Evolutionary conservation across 2,113 vertebrate genomes (phyloP).

Genomic region (Dinomys branickii): DNA sequence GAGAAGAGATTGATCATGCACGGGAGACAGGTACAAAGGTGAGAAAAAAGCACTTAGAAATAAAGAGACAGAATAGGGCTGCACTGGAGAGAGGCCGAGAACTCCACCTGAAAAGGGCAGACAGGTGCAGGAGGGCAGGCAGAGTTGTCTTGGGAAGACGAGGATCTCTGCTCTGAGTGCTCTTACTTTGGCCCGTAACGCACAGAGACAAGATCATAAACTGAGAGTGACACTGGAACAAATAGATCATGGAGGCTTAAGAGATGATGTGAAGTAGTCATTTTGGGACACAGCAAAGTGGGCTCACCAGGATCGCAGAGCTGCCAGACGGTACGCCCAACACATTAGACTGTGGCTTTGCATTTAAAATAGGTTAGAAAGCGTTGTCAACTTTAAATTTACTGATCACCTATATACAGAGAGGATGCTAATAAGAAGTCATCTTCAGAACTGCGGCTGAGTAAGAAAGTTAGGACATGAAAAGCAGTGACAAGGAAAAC

Average conservation of each 20-base stretch:
- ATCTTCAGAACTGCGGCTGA: neutral
- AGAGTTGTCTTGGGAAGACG: neutral
- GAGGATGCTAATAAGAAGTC: neutral
- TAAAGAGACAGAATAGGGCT: neutral
- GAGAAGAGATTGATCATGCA: neutral
- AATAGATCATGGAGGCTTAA: neutral
- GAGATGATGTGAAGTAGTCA: neutral
- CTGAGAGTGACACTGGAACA: neutral
- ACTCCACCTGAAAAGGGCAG: neutral
- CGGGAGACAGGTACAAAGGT: neutral
- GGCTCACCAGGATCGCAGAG: neutral
- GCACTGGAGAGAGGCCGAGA: neutral
- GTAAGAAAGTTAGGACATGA: constrained; percentile 18
- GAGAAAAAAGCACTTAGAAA: neutral
- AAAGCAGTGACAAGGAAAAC: neutral
- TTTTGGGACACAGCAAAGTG: neutral
- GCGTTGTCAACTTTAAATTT: neutral
- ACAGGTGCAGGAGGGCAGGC: neutral
- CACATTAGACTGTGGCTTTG: neutral
- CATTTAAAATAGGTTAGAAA: neutral
- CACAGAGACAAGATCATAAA: neutral
- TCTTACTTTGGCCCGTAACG: neutral
- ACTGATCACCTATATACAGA: neutral
- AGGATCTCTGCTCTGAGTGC: neutral
- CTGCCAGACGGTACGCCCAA: neutral